Evolutionary conservation across 2,888 invertebrate genomes (phyloP), one percentile per base, ranked within the genome.

Genomic region (Pterobdella sp.): DNA sequence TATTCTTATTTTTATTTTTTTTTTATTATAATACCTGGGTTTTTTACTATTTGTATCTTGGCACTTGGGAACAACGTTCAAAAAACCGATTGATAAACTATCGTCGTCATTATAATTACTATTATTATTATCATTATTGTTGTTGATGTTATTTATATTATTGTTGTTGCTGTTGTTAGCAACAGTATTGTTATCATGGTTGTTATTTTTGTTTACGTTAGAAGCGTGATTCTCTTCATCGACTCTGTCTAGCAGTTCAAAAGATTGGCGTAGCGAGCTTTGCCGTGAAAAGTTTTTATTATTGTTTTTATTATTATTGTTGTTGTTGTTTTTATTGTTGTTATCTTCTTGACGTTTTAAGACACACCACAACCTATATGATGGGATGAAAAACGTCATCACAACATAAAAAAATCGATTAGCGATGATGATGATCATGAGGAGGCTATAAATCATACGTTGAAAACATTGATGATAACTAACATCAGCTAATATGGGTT

Each of bases 61-160:
- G 72, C 78, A 78, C 73, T 77, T 77, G 1, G 78, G 78, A 26
- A 78, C 77, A 14, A 78, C 77, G 72, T 78, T 78, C 77, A 78
- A 76, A 67, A 78, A 78, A 34, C 78, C 78, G n/a, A 78, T 75
- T 60, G 77, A 76, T 42, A 77, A 35, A 0, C 77, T 75, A 2
- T 76, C 52, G 22, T 63, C 56, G n/a, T n/a, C n/a, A n/a, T n/a
- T n/a, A n/a, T n/a, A n/a, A n/a, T n/a, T n/a, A n/a, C n/a, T n/a
- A n/a, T 29, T 71, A 36, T 36, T 75, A 26, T 42, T 42, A 18
- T 18, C 18, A 18, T 7, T 42, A 18, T 42, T 42, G 42, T 42
- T 42, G 42, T 42, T 42, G 42, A 18, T 42, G 42, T 42, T 42
- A 18, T 42, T 42, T 7, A 18, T 42, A 18, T 42, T 42, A 18